Base-by-base conservation (phyloP, 2,888 invertebrate genomes). In the Acanthacorydalis orientalis region DNA sequence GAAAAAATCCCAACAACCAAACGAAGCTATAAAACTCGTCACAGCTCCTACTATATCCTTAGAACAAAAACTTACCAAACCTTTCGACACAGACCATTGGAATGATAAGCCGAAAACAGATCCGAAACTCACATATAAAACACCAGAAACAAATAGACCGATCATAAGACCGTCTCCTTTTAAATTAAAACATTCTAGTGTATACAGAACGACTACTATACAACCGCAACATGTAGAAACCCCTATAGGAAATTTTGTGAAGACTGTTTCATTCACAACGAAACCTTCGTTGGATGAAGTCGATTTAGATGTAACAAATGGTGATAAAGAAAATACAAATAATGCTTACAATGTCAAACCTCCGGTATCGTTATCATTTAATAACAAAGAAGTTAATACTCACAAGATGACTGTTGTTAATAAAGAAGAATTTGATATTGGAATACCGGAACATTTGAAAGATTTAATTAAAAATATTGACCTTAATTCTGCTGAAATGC, bases 21-120 rank as follows among this genome's bases (percentile, higher is more conserved):
- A 38, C 35, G 15, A 49, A n/a, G 53, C 50, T 41, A 32, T 54
- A 16, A 50, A 44, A 48, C 48, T 55, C n/a, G 46, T 55, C 14
- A 44, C 44, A 8, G 38, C 53, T 14, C 54, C 55, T 33, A 51
- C 54, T n/a, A 1, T 31, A 12, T 37, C 37, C 9, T 38, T 23
- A 38, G 39, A n/a, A 16, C 12, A 23, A 38, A 43, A 43, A 16
- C 31, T 23, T 23, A 39, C 14, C 12, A 9, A 16, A 2, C 39
- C 39, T 9, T 39, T 39, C 4, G 39, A 15, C 4, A 39, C 12
- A 12, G 16, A 39, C 12, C 16, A 14, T 12, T 16, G 39, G 12
- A 15, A 39, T 16, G 16, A 16, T 12, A 39, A 23, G 6, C 23
- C 23, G 23, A 23, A 23, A 23, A 23, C 6, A 4, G 12, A 37